Conservation (phyloP, 2,888 invertebrate genomes). For the Leptinotarsa rubiginosa region DNA sequence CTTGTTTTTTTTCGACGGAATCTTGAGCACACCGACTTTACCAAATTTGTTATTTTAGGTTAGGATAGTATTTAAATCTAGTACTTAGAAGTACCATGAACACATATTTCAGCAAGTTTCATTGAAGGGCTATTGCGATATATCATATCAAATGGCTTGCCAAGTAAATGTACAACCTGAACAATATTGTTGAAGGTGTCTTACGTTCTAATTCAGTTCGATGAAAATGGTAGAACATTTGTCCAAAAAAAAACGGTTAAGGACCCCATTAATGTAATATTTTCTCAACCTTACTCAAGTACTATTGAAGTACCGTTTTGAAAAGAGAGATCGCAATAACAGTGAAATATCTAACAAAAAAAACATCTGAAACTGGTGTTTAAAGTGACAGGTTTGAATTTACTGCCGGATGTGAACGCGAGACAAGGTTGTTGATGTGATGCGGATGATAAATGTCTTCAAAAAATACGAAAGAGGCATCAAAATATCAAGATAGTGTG, state of each 20-base stretch:
- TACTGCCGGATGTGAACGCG: neutral
- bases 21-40: too few species aligned
- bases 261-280: neutral
- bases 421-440: constrained; percentile 1
- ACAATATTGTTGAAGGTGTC: too few species aligned
- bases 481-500: neutral
- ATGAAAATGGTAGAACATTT: too few species aligned
- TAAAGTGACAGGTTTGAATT: neutral
- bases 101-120: too few species aligned
- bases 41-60: too few species aligned
- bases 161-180: too few species aligned
- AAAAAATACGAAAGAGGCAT: neutral
- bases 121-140: too few species aligned
- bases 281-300: neutral
- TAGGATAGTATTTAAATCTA: too few species aligned
- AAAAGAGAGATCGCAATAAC: neutral
- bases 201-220: too few species aligned
- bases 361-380: neutral
- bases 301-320: neutral
- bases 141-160: too few species aligned
- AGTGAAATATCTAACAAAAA: neutral
- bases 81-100: too few species aligned
- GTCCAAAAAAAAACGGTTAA: neutral
- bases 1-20: too few species aligned
- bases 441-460: neutral